Base-by-base conservation (phyloP, 2,888 invertebrate species). In the Julus scanicus region DNA sequence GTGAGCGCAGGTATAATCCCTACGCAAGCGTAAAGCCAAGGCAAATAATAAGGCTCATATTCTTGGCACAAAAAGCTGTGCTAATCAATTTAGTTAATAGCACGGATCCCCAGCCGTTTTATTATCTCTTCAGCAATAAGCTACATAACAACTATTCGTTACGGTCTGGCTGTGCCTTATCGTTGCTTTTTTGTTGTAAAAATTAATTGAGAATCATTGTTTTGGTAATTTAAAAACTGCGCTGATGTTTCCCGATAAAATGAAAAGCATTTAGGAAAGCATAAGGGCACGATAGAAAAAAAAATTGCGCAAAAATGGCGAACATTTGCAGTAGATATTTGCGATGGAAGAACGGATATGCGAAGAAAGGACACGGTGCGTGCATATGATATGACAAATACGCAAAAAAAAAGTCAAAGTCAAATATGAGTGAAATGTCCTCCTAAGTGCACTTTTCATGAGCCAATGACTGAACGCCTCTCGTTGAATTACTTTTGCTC, bases 141-240 rank as follows among this genome's bases (percentile, higher is more conserved):
- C 83, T 83, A 29, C 83, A 39, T 83, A 83, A 83, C 39, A 83
- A 83, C 83, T 83, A 83, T 83, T 83, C 83, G 83, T 83, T 83
- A 83, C 39, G 83, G 83, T 83, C 83, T 83, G 83, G 53, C 39
- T 83, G 83, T 83, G 83, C 39, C 83, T 83, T 83, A 83, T 83
- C 39, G 39, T 83, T 0, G 83, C 83, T 39, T 83, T 53, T 53
- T 39, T 83, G 39, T 39, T 83, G 83, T 83, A 83, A 39, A 83
- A 83, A 83, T 83, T 83, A 83, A 83, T 83, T 39, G 83, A 53
- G 53, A 53, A 53, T 53, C 53, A 53, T 53, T 53, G 53, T 53
- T 53, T 53, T 53, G 53, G 53, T 53, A 53, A 53, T 53, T 53
- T 53, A 53, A 53, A 53, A 53, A 53, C 53, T 53, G 53, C 53